These are phyloP conservation scores for Alca torda DNA, from an alignment of 2,797 vertebrate genomes.

Conservation along the genomic window DNA sequence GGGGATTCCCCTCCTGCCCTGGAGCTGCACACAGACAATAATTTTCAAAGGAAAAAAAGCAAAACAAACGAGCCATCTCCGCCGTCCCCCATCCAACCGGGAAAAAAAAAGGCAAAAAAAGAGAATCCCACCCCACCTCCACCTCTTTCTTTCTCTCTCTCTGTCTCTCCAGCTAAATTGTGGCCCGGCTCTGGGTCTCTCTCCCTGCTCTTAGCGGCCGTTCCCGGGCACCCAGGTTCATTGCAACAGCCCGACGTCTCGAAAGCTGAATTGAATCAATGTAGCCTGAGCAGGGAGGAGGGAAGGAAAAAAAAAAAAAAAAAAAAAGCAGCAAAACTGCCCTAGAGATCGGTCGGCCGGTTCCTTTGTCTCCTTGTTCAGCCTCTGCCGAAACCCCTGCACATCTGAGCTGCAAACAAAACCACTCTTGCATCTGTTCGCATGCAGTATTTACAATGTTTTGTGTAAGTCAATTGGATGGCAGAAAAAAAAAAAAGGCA, in stretches of 20 bases:
- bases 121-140: not conserved
- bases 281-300: not conserved
- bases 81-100: not conserved
- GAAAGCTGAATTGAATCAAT: not conserved
- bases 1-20: not conserved
- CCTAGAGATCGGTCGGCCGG: constrained; percentile 80
- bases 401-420: constrained; percentile 57
- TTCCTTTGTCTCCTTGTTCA: constrained; percentile 85
- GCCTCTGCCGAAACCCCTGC: constrained; percentile 58
- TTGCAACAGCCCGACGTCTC: not conserved
- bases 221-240: not conserved
- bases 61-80: not conserved
- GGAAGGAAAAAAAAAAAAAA: not conserved
- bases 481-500: constrained; percentile 65
- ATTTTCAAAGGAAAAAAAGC: not conserved
- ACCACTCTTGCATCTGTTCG: constrained; percentile 81
- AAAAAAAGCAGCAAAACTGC: constrained; percentile 67
- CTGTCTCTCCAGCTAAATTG: not conserved
- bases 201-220: not conserved
- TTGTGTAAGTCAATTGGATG: constrained; percentile 74
- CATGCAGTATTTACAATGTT: constrained; percentile 73
- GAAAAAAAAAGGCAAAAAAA: not conserved
- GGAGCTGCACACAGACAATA: not conserved
- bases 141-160: not conserved
- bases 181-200: not conserved